These are phyloP conservation scores for Balearica regulorum DNA, from an alignment of 2,797 vertebrate genomes.

Conservation along the genomic window DNA sequence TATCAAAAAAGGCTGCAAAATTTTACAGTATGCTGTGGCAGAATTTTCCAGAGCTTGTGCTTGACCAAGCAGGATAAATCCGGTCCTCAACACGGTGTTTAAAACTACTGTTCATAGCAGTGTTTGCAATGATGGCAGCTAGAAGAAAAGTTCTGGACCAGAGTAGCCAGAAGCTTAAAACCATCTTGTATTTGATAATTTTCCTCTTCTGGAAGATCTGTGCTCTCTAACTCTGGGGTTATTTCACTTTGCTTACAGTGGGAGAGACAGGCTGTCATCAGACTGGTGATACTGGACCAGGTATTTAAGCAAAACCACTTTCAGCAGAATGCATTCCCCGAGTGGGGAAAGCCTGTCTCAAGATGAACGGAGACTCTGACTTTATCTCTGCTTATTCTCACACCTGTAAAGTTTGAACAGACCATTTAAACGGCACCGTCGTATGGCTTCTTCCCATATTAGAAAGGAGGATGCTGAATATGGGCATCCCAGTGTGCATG, in stretches of 20 bases:
- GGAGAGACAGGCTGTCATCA: not conserved
- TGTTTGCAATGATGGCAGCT: not conserved
- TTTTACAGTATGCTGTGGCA: not conserved
- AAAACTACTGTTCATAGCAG: not conserved
- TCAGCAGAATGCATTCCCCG: not conserved
- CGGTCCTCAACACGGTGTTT: not conserved
- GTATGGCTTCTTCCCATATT: not conserved
- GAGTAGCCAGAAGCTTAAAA: not conserved
- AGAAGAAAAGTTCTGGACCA: not conserved
- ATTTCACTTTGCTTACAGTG: not conserved
- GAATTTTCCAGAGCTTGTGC: not conserved
- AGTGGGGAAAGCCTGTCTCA: not conserved
- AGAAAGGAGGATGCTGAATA: not conserved
- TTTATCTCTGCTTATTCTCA: not conserved
- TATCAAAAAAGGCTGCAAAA: not conserved
- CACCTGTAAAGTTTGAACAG: not conserved
- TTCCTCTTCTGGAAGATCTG: not conserved
- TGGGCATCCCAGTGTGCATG: constrained; percentile 6
- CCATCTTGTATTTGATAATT: not conserved
- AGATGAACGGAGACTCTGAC: not conserved
- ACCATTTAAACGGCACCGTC: not conserved
- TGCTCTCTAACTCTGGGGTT: not conserved
- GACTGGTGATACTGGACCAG: not conserved
- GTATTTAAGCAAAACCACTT: not conserved
- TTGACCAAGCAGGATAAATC: not conserved